Base-by-base conservation (phyloP, 2,888 invertebrate genomes). In the Epsilonema sp. region DNA sequence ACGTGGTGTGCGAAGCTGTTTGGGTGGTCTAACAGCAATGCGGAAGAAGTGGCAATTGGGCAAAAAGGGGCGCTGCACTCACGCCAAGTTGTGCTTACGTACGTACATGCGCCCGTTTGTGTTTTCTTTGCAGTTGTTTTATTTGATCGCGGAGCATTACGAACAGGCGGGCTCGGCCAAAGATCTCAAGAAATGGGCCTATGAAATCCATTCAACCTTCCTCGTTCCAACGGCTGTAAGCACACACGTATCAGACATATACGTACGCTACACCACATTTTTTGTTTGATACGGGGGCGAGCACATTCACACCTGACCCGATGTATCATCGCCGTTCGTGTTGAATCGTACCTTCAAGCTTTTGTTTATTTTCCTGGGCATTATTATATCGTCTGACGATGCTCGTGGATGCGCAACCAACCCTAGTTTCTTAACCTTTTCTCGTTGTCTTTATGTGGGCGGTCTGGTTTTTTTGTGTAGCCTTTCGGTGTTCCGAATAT, bases 111-210 rank as follows among this genome's bases (percentile, higher is more conserved):
- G 13, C 13, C 19, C n/a, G 16, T 13, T 40, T 42, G n/a, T n/a
- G n/a, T n/a, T n/a, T n/a, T n/a, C n/a, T 19, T 55, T 59, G 13
- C 41, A 69, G 76, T 71, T 79, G 53, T 81, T 97, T 70, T 85
- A 90, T 67, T 75, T 92, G 55, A 77, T 94, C 62, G 85, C 90
- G 52, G 85, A 87, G 65, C 74, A 81, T 46, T 92, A 83, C 71
- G n/a, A n/a, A n/a, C 82, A 83, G 62, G 59, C 59, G 26, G 84
- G 83, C 44, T 78, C 78, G 55, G 73, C 77, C 46, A 81, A 83
- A 70, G 89, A 94, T 62, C 81, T 92, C 76, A 77, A 85, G 47
- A 84, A 89, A 66, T 97, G 94, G 92, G 92, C 92, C 2, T 94
- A 92, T 71, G 94, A 97, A 74, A 87, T 94, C 63, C 87, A 89